Conservation (phyloP, 2,113 vertebrate genomes). For the Gobius niger region DNA sequence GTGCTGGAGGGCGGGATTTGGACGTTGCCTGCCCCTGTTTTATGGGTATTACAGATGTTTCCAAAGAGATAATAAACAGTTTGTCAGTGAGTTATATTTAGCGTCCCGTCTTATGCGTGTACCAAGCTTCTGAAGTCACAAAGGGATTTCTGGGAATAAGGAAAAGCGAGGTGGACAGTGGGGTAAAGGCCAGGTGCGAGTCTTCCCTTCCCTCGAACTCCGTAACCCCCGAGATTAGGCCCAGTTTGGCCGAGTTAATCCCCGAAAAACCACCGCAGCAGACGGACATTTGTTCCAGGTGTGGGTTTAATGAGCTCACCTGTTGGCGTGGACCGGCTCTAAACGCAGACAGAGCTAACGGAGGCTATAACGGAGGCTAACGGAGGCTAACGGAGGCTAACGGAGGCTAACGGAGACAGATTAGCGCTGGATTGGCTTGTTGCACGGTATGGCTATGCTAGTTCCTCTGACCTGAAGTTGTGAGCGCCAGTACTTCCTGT, state of each 20-base stretch:
- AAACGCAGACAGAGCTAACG: not conserved
- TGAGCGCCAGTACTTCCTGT: too few relatives aligned
- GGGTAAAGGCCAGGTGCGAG: not conserved
- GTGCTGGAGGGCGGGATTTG: too few relatives aligned
- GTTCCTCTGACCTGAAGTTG: too few relatives aligned
- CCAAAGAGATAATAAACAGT: too few relatives aligned
- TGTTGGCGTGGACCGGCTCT: not conserved
- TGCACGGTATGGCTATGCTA: too few relatives aligned
- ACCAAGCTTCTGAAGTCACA: constrained; percentile 3
- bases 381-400: too few relatives aligned
- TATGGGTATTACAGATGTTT: too few relatives aligned
- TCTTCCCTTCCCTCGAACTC: not conserved
- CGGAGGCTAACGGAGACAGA: constrained; percentile 1
- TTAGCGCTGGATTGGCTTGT: constrained; percentile 3
- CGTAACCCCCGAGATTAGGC: not conserved
- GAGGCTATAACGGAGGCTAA: not conserved
- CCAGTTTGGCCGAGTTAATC: not conserved
- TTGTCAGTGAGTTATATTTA: not conserved
- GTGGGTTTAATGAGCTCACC: not conserved
- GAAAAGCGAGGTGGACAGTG: not conserved
- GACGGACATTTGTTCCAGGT: not conserved
- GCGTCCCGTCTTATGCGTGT: not conserved
- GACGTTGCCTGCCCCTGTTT: too few relatives aligned
- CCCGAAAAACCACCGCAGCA: not conserved
- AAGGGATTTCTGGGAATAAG: not conserved